Base-by-base conservation (phyloP, 1,140 invertebrate genomes). In the Lordiphosa stackelbergi region DNA sequence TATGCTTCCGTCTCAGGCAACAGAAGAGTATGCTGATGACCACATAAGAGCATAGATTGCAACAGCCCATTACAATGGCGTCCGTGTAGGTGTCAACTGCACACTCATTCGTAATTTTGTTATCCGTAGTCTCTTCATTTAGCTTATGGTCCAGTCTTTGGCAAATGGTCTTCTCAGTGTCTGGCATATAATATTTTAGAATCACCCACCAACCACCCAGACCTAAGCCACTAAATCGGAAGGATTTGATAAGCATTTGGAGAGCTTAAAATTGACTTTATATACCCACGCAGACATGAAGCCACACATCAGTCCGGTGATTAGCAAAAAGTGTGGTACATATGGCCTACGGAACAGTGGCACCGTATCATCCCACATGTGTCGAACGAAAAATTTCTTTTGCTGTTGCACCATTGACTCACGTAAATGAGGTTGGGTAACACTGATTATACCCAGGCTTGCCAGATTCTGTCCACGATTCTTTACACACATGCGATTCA, bases 391-490 rank as follows among this genome's bases (percentile, higher is more conserved):
- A 10, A 37, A 28, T 43, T 1, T 24, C 0, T 24, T 5, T 6
- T 11, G n/a, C 4, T 2, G 2, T 5, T 7, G 10, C 3, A 2
- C 11, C 5, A 28, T 5, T 5, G 24, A 11, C 5, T 2, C 7
- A 5, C 42, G 42, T 24, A 24, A 11, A 7, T 43, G n/a, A 8
- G 62, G 51, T 36, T 69, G 69, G 1, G 55, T 51, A 0, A 69
- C 5, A 0, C 42, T 40, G 0, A n/a, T 12, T 4, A 71, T 43
- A 0, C 71, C 77, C 43, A 83, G 19, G 11, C 54, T 63, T 0
- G 19, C 12, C 1, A 79, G 54, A 19, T 56, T 40, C 41, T 68
- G 70, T 31, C 74, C 74, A 52, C 63, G 69, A 49, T 75, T 79
- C 7, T 37, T 36, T 0, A 54, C 58, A 16, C 71, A 79, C 12